Percentiles rank a stretch among this genome's conserved stretches.
Conservation (phyloP, 2,113 vertebrate genomes). For the Coptodon rendalli region DNA sequence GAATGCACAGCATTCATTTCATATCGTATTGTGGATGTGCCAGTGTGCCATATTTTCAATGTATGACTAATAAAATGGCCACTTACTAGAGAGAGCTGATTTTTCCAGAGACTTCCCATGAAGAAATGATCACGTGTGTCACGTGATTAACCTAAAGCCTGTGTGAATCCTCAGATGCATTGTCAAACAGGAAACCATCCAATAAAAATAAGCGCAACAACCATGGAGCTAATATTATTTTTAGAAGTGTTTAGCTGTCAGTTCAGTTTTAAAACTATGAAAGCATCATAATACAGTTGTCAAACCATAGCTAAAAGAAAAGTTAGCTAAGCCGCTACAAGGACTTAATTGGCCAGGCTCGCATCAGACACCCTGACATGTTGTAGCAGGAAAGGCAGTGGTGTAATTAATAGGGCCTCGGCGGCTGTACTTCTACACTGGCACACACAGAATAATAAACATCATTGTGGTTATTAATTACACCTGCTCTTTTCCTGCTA, state of each 20-base stretch:
- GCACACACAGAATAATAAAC: not conserved
- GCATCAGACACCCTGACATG: not conserved
- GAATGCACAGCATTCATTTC: not conserved
- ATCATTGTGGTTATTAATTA: not conserved
- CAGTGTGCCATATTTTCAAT: not conserved
- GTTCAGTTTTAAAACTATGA: not conserved
- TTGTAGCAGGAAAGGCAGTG: not conserved
- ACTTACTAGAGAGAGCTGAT: not conserved
- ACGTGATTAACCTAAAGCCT: not conserved
- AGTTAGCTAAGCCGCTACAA: not conserved
- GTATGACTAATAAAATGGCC: not conserved
- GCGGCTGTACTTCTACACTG: not conserved
- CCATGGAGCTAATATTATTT: not conserved
- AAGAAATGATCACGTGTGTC: not conserved
- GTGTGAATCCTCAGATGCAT: not conserved
- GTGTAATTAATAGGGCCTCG: not conserved
- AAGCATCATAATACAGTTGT: not conserved
- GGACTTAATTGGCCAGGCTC: not conserved
- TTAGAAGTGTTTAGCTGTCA: not conserved
- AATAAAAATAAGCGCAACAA: not conserved
- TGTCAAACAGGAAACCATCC: not conserved
- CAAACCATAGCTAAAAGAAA: not conserved
- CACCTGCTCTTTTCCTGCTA: not conserved
- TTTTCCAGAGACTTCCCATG: not conserved
- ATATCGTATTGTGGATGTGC: not conserved